Conservation (phyloP, 2,888 invertebrate genomes). For the Eilema griseolum region DNA sequence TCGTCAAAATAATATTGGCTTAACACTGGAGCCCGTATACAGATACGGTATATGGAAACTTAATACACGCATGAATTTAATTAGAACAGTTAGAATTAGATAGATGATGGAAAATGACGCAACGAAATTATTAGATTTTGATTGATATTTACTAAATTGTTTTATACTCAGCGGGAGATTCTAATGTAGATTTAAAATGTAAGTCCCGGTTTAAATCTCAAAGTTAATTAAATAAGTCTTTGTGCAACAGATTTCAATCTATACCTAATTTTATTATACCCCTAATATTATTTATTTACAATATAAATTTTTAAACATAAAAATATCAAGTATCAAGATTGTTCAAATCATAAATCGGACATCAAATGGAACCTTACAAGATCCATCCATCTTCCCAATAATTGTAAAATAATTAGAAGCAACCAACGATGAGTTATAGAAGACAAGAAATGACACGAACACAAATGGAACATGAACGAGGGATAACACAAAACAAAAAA, state of each 20-base stretch:
- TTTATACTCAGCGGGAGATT: constrained; percentile 13
- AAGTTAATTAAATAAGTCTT: not conserved
- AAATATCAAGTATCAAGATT: constrained; percentile 25
- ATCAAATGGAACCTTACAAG: constrained; percentile 60
- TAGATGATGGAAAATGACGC: constrained; percentile 54
- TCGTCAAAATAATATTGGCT: constrained; percentile 86
- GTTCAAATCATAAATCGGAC: constrained; percentile 48
- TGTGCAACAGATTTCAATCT: not conserved
- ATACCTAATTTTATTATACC: no score
- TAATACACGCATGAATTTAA: constrained; percentile 79
- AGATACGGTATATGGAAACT: constrained; percentile 74
- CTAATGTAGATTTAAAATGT: constrained; percentile 16
- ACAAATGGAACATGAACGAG: constrained; percentile 43
- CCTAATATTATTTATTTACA: no score
- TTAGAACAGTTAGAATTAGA: constrained; percentile 63
- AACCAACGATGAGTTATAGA: constrained; percentile 60
- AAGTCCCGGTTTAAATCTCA: not conserved
- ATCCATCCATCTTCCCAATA: constrained; percentile 70
- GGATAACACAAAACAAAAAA: constrained; percentile 41
- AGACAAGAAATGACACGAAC: constrained; percentile 48
- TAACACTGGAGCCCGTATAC: constrained; percentile 74
- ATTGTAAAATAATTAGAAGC: constrained; percentile 75
- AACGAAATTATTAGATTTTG: constrained; percentile 40
- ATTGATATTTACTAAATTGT: constrained; percentile 7
- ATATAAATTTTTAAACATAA: not conserved